Evolutionary conservation across 1,140 invertebrate species (phyloP).

Genomic region (Drosophila virilis): DNA sequence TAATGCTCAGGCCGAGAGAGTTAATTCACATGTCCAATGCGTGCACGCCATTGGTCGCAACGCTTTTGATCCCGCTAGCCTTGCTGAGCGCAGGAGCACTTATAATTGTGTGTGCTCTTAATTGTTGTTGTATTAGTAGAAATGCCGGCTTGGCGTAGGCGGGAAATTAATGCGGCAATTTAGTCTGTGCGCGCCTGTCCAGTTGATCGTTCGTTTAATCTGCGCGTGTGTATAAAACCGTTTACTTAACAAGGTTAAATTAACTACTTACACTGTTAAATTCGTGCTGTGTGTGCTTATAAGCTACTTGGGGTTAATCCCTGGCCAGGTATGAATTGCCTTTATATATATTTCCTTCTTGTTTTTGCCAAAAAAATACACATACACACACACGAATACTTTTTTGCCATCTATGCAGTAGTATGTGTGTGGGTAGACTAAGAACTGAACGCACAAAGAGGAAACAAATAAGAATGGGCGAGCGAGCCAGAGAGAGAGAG

Average conservation of each 20-base stretch:
- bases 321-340: neutral
- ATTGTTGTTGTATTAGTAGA: too few relatives aligned
- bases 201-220: neutral
- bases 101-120: too few relatives aligned
- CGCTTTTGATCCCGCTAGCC: neutral
- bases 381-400: neutral
- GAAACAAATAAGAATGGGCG: too few relatives aligned
- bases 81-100: neutral
- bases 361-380: neutral
- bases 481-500: too few relatives aligned
- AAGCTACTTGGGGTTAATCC: neutral
- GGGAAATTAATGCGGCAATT: neutral
- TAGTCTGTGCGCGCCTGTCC: constrained; percentile 2
- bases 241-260: neutral
- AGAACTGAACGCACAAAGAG: too few relatives aligned
- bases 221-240: neutral
- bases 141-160: too few relatives aligned
- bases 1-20: too few relatives aligned
- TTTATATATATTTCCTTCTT: neutral
- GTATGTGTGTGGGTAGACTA: too few relatives aligned
- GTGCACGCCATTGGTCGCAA: neutral
- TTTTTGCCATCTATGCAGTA: too few relatives aligned
- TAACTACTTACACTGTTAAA: neutral
- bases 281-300: neutral
- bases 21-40: too few relatives aligned